Conservation (phyloP, 2,797 vertebrate species). For the Rhinichthys osculus region DNA sequence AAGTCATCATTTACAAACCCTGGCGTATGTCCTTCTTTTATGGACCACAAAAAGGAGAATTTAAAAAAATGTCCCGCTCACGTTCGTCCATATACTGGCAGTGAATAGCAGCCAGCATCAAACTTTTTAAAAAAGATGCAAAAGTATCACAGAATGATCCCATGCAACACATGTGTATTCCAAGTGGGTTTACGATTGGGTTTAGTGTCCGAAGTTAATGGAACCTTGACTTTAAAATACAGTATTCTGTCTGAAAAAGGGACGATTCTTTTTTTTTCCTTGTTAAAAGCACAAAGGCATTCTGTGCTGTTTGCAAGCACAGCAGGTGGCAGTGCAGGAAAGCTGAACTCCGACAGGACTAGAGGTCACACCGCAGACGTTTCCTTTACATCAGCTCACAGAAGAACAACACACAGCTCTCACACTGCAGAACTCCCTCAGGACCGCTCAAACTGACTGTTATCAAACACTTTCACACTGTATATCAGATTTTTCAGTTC, state of each 20-base stretch:
- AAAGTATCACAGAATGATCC: not conserved
- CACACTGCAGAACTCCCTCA: not conserved
- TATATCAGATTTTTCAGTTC: not conserved
- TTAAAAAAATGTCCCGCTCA: not conserved
- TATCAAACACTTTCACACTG: not conserved
- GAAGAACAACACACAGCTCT: slow-evolving; percentile 34
- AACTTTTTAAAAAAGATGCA: not conserved
- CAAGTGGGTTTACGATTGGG: not conserved
- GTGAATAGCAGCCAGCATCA: not conserved
- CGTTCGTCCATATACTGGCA: no score
- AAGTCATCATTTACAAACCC: not conserved
- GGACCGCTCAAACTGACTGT: not conserved
- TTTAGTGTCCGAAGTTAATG: not conserved
- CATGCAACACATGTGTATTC: not conserved
- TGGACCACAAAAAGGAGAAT: not conserved
- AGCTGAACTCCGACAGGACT: slow-evolving; percentile 11
- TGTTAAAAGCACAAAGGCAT: not conserved
- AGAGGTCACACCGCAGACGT: slow-evolving; percentile 55
- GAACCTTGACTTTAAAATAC: not conserved
- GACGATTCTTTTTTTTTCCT: not conserved
- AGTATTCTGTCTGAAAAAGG: not conserved
- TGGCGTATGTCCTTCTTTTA: not conserved
- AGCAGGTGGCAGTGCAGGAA: slow-evolving; percentile 46
- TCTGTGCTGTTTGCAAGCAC: not conserved
- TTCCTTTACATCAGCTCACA: slow-evolving; percentile 48